Conservation (phyloP, 1,140 invertebrate genomes). For the Elysia chlorotica region DNA sequence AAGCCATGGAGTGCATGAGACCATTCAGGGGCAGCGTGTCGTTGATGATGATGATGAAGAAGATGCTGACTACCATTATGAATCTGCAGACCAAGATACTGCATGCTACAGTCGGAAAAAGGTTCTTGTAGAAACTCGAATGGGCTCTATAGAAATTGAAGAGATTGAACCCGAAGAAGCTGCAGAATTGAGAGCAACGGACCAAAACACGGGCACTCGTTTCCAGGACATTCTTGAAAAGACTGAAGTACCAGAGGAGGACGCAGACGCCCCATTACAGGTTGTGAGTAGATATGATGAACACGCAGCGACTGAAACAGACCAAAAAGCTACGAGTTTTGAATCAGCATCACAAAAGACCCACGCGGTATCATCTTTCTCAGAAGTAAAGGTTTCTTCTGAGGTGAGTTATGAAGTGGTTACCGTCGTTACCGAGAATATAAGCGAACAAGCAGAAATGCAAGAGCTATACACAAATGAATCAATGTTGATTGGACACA, state of each 20-base stretch:
- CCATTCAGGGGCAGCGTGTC: background rate
- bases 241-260: background rate
- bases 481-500: background rate
- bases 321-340: background rate
- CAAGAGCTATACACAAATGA: too few relatives aligned
- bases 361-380: background rate
- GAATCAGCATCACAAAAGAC: background rate
- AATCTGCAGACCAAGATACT: too few relatives aligned
- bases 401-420: background rate
- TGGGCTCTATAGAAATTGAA: constrained; percentile 33
- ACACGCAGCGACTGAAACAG: background rate
- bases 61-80: background rate
- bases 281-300: background rate
- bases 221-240: too few relatives aligned
- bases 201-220: too few relatives aligned
- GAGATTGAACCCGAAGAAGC: constrained; percentile 23
- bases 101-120: too few relatives aligned
- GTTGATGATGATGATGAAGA: background rate
- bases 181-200: too few relatives aligned
- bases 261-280: too few relatives aligned
- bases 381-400: background rate
- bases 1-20: too few relatives aligned
- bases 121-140: constrained; percentile 32
- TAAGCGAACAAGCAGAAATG: too few relatives aligned
- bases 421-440: too few relatives aligned